phyloP scores from a whole-genome alignment of 2,113 vertebrate species.

The Syngnathus floridae region DNA sequence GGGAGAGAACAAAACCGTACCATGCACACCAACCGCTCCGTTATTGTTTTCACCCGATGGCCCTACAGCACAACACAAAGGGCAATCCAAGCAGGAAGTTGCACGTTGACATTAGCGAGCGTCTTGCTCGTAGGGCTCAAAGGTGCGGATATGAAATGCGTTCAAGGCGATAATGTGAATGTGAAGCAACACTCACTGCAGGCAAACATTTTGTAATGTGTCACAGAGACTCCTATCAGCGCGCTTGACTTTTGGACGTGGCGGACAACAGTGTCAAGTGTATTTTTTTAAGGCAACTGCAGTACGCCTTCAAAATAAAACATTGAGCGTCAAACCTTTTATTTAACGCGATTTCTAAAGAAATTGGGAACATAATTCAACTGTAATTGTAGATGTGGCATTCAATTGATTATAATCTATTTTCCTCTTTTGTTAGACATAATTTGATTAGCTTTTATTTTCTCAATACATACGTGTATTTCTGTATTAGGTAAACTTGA shows the following conservation, averaged over 20 bases:
- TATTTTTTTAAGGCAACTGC: background rate
- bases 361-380: background rate
- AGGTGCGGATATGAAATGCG: background rate
- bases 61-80: background rate
- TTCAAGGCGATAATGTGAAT: background rate
- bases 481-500: background rate
- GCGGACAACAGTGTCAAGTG: slow-evolving; percentile 9
- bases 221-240: no score
- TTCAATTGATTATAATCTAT: background rate
- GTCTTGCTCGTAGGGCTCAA: background rate
- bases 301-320: slow-evolving; percentile 16
- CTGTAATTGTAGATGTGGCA: background rate
- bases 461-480: background rate
- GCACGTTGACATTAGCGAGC: slow-evolving; percentile 25
- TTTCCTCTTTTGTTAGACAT: background rate
- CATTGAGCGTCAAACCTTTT: background rate
- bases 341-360: background rate
- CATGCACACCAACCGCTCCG: background rate
- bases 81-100: slow-evolving; percentile 23
- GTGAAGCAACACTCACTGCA: accelerated
- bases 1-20: background rate
- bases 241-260: slow-evolving; percentile 23
- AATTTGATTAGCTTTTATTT: background rate
- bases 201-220: accelerated
- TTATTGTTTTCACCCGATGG: background rate